A percentile compares a stretch with the other conserved stretches of the same genome.
These are phyloP conservation scores for Micrasema minimum DNA, from an alignment of 1,140 invertebrate genomes.

Conservation along the genomic window DNA sequence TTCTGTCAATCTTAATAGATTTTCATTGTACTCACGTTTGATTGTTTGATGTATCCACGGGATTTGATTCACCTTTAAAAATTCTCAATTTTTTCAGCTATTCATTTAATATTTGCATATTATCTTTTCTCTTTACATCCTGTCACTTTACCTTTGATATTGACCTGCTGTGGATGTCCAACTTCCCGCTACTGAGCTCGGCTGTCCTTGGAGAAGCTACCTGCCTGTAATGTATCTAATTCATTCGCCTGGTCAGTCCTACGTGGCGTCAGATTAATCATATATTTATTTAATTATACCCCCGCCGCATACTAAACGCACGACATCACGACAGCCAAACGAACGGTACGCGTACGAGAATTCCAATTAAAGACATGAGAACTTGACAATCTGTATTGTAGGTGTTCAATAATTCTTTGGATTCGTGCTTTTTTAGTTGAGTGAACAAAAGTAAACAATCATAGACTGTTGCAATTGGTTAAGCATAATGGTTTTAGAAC, in stretches of 20 bases:
- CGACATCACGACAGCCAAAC: not conserved
- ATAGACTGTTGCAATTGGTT: too few species aligned
- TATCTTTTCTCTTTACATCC: not conserved
- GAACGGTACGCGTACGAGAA: not conserved
- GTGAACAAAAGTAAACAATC: too few species aligned
- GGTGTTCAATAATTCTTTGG: too few species aligned
- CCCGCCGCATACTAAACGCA: slow-evolving; percentile 24
- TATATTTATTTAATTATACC: slow-evolving; percentile 43
- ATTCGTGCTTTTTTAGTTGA: too few species aligned
- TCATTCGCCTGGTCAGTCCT: slow-evolving; percentile 14
- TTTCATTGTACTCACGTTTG: too few species aligned
- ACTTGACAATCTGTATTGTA: not conserved
- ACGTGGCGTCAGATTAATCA: slow-evolving; percentile 32
- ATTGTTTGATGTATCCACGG: too few species aligned
- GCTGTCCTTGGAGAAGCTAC: not conserved
- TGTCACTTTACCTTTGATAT: not conserved
- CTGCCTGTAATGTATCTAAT: slow-evolving; percentile 13
- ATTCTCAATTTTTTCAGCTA: too few species aligned
- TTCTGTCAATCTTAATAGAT: too few species aligned
- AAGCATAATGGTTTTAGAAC: too few species aligned
- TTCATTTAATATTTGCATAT: not conserved
- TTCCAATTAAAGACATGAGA: not conserved
- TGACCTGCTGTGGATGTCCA: not conserved
- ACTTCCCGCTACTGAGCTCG: too few species aligned
- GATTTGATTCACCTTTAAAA: too few species aligned